These are phyloP conservation scores for Phylloscopus trochiloides DNA, from an alignment of 2,113 vertebrate species.

Conservation along the genomic window DNA sequence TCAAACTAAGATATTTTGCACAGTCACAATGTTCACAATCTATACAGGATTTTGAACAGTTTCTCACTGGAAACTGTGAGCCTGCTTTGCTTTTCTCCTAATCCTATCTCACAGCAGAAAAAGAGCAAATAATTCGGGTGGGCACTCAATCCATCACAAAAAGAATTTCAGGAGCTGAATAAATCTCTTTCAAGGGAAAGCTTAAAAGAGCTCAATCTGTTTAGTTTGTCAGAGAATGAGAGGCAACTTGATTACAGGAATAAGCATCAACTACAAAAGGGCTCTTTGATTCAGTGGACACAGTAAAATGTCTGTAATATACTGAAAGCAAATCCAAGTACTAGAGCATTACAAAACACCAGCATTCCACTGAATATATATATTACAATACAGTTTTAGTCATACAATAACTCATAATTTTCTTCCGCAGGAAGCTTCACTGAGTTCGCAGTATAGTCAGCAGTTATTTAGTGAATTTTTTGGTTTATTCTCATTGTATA, in stretches of 20 bases:
- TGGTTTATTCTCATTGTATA: background rate
- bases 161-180: background rate
- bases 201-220: background rate
- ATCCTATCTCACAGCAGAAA: no score
- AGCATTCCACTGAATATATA: background rate
- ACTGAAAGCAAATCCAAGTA: background rate
- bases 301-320: background rate
- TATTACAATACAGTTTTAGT: background rate
- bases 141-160: background rate
- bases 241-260: slow-evolving; percentile 19
- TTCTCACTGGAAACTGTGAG: background rate
- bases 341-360: background rate
- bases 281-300: background rate
- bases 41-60: background rate
- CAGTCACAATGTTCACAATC: background rate
- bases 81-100: no score
- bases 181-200: background rate
- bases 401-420: background rate
- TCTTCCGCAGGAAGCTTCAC: background rate
- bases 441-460: fast-evolving
- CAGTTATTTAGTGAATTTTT: background rate
- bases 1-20: background rate
- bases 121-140: no score
- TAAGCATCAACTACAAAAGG: slow-evolving; percentile 27
- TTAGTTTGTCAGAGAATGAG: background rate